These are phyloP conservation scores for Andrena cerasifolii DNA, from an alignment of 1,140 invertebrate genomes.

Conservation along the genomic window DNA sequence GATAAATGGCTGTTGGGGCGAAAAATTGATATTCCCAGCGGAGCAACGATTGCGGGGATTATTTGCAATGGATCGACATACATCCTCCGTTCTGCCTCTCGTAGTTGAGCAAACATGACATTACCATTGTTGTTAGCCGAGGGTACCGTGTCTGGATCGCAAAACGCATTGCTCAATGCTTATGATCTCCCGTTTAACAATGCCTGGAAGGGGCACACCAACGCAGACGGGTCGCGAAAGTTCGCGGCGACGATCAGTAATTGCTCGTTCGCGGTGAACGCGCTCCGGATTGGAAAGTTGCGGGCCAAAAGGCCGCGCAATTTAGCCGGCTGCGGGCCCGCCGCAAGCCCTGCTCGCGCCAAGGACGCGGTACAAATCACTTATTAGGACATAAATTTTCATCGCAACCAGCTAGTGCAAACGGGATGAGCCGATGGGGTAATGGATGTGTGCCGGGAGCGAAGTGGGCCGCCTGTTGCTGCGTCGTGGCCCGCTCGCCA, in stretches of 20 bases:
- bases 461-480: slow-evolving; percentile 79
- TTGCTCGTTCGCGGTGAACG: not conserved
- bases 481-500: slow-evolving; percentile 69
- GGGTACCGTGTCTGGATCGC: not conserved
- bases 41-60: too few species aligned
- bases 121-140: too few species aligned
- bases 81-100: too few species aligned
- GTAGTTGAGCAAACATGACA: too few species aligned
- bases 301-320: not conserved
- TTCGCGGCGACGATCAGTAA: not conserved
- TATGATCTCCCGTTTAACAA: not conserved
- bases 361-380: slow-evolving; percentile 64
- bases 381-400: slow-evolving; percentile 77
- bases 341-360: not conserved
- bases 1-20: too few species aligned
- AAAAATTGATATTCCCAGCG: too few species aligned
- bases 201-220: not conserved
- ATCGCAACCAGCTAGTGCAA: slow-evolving; percentile 69
- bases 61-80: too few species aligned
- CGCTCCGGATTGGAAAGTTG: not conserved
- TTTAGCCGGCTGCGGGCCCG: not conserved
- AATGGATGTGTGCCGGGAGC: slow-evolving; percentile 72
- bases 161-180: not conserved
- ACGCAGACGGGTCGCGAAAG: too few species aligned
- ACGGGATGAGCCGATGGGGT: slow-evolving; percentile 73